These are phyloP conservation scores for Agonopterix arenella DNA, from an alignment of 2,888 invertebrate genomes.

Conservation along the genomic window DNA sequence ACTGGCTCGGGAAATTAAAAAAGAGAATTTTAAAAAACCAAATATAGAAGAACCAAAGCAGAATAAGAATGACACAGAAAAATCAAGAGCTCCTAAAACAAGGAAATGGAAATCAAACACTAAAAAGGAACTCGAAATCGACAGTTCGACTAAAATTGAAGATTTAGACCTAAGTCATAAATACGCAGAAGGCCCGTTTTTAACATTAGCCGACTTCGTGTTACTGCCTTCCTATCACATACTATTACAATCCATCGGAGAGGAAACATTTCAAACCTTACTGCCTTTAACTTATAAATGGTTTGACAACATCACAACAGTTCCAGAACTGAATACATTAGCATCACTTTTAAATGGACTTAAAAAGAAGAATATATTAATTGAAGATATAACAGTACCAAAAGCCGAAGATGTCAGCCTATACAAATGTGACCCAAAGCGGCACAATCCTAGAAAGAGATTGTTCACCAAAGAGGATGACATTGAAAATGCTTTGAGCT, in stretches of 20 bases:
- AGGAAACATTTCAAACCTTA: conserved; percentile 36
- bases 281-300: conserved; percentile 81
- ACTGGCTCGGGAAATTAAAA: conserved; percentile 77
- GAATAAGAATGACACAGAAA: conserved; percentile 17
- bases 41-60: conserved; percentile 6
- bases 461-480: conserved; percentile 87
- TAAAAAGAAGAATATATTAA: conserved; percentile 14
- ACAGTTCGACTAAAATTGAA: conserved; percentile 62
- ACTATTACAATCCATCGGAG: conserved; percentile 67
- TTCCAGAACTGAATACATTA: conserved; percentile 28
- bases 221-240: conserved; percentile 83
- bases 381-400: conserved; percentile 51
- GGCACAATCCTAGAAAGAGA: conserved; percentile 84
- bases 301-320: conserved; percentile 62
- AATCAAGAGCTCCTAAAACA: conserved; percentile 38
- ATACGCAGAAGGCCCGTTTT: conserved; percentile 88
- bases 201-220: conserved; percentile 90
- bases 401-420: conserved; percentile 78
- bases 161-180: conserved; percentile 79
- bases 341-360: conserved; percentile 20
- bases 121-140: conserved; percentile 51
- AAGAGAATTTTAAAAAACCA: conserved; percentile 29
- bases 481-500: conserved; percentile 78
- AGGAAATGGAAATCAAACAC: conserved; percentile 70
- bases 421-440: conserved; percentile 86